Conservation (phyloP, 2,888 invertebrate genomes). For the Orchesella flavescens region DNA sequence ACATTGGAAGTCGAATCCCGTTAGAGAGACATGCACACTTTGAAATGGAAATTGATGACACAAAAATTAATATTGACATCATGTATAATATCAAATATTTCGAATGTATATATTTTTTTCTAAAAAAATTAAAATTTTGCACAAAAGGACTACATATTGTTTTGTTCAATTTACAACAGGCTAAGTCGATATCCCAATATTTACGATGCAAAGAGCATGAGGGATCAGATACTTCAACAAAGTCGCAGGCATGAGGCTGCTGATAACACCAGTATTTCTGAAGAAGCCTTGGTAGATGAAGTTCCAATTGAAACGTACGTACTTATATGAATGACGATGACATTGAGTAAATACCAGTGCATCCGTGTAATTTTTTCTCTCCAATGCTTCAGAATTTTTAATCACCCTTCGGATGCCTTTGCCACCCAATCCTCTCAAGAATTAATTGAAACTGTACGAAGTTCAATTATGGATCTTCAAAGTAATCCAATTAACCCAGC, state of each 20-base stretch:
- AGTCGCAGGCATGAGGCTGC: not conserved
- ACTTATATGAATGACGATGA: not conserved
- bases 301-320: constrained; percentile 13
- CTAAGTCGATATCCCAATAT: constrained; percentile 41
- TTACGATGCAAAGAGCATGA: constrained; percentile 1
- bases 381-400: constrained; percentile 6
- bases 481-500: constrained; percentile 18
- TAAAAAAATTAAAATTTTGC: not conserved
- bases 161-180: not conserved
- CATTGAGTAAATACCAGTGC: not conserved
- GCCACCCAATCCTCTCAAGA: constrained; percentile 18
- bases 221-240: constrained; percentile 11
- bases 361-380: not conserved
- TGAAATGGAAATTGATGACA: constrained; percentile 30
- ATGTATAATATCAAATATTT: constrained; percentile 20
- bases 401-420: constrained; percentile 5
- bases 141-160: not conserved
- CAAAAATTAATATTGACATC: constrained; percentile 14
- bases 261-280: not conserved
- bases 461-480: not conserved
- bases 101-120: not conserved
- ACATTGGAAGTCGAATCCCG: constrained; percentile 3
- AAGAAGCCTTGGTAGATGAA: not conserved
- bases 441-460: constrained; percentile 11
- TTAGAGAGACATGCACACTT: not conserved